Conservation (phyloP, 2,113 vertebrate species). For the Hydropotes inermis region DNA sequence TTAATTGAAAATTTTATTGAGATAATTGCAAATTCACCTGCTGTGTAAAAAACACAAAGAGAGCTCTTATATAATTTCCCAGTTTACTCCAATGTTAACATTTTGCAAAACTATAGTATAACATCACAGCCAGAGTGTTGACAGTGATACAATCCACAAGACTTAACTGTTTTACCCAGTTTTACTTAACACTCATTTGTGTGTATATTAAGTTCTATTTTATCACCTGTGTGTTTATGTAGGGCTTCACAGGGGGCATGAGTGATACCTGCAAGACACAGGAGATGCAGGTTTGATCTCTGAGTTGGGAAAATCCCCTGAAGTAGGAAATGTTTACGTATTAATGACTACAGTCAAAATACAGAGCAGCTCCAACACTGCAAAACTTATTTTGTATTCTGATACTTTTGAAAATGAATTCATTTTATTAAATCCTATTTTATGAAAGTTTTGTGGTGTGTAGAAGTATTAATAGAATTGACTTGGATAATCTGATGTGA, state of each 20-base stretch:
- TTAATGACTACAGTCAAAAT: not conserved
- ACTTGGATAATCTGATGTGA: not conserved
- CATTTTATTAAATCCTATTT: not conserved
- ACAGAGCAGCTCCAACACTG: not conserved
- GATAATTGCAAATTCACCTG: not conserved
- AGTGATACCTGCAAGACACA: not conserved
- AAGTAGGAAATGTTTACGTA: not conserved
- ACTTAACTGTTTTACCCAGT: not conserved
- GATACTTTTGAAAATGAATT: not conserved
- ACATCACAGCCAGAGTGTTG: not conserved
- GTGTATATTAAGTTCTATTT: not conserved
- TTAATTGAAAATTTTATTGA: not conserved
- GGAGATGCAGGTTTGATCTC: not conserved
- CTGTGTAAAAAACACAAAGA: not conserved
- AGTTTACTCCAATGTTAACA: not conserved
- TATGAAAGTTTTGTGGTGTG: not conserved
- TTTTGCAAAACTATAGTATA: not conserved
- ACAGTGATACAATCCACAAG: not conserved
- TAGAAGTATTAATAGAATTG: not conserved
- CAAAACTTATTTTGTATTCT: not conserved
- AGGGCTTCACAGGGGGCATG: not conserved
- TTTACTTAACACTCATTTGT: not conserved
- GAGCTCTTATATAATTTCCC: not conserved
- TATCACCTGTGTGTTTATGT: not conserved
- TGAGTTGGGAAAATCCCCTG: not conserved